Evolutionary conservation across 2,888 invertebrate species (phyloP).

Genomic region (Parnassius smintheus): DNA sequence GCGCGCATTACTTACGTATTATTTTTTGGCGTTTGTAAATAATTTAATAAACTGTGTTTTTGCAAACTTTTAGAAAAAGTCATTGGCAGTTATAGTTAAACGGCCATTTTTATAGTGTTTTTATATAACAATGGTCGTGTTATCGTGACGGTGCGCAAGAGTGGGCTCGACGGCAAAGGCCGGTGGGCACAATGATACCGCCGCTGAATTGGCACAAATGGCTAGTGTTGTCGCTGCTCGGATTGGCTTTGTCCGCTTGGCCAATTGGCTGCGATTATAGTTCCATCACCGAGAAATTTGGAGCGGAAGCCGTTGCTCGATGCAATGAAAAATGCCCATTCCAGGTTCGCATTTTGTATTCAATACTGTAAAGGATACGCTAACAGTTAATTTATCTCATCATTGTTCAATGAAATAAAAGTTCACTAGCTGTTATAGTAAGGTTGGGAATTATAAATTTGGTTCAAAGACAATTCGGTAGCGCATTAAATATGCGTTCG

Average conservation of each 20-base stretch:
- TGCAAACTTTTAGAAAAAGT: conserved; percentile 4
- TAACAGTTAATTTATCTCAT: too few species aligned
- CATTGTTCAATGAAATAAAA: too few species aligned
- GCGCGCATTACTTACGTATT: conserved; percentile 38
- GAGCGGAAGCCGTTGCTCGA: conserved; percentile 76
- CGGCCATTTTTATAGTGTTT: conserved; percentile 7
- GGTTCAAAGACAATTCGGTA: too few species aligned
- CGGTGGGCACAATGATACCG: conserved; percentile 70
- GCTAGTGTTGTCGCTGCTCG: conserved; percentile 77
- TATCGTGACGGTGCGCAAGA: conserved; percentile 51
- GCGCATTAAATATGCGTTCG: too few species aligned
- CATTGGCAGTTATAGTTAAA: not conserved
- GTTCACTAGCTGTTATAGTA: too few species aligned
- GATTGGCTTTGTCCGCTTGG: conserved; percentile 80
- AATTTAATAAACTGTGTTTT: conserved; percentile 23
- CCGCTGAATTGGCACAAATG: conserved; percentile 79
- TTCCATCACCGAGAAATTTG: conserved; percentile 79
- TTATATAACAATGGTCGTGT: conserved; percentile 33
- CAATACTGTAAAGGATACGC: not conserved
- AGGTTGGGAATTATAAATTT: too few species aligned
- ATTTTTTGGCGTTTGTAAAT: conserved; percentile 19
- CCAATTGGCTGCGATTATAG: conserved; percentile 79
- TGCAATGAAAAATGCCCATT: conserved; percentile 79
- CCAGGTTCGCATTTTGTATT: conserved; percentile 59
- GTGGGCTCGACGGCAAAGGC: conserved; percentile 49